A percentile compares a stretch with the other conserved stretches of the same genome.
These are phyloP conservation scores for Merops nubicus DNA, from an alignment of 2,113 vertebrate species.

Conservation along the genomic window DNA sequence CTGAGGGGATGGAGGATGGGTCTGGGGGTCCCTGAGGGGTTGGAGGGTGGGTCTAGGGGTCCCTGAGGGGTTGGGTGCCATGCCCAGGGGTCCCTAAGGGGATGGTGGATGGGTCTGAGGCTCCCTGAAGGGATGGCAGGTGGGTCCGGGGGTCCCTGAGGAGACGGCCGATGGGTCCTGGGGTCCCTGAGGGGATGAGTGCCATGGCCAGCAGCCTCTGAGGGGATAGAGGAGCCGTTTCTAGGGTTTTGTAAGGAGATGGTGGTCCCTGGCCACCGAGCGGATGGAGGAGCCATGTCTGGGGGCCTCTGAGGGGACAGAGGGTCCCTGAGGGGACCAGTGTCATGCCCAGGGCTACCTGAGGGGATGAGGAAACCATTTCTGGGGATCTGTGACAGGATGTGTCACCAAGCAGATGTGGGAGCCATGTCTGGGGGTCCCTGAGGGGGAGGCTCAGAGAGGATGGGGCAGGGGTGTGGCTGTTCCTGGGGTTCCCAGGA, in stretches of 20 bases:
- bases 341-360: neutral
- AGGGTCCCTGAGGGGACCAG: neutral
- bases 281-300: accelerated
- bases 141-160: neutral
- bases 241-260: too few relatives aligned
- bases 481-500: neutral
- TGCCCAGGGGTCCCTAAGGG: neutral
- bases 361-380: neutral
- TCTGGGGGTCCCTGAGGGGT: neutral
- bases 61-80: too few relatives aligned
- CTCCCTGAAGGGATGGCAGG: neutral
- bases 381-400: neutral
- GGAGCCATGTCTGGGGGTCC: too few relatives aligned
- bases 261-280: neutral
- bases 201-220: too few relatives aligned
- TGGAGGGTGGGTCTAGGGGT: neutral
- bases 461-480: neutral
- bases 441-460: neutral
- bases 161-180: neutral
- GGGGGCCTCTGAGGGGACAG: accelerated
- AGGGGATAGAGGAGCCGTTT: too few relatives aligned
- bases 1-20: neutral
- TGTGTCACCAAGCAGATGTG: neutral
- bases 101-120: neutral
- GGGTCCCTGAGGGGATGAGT: neutral